phyloP scores from a whole-genome alignment of 2,113 vertebrate genomes.

The Heliornis fulica region DNA sequence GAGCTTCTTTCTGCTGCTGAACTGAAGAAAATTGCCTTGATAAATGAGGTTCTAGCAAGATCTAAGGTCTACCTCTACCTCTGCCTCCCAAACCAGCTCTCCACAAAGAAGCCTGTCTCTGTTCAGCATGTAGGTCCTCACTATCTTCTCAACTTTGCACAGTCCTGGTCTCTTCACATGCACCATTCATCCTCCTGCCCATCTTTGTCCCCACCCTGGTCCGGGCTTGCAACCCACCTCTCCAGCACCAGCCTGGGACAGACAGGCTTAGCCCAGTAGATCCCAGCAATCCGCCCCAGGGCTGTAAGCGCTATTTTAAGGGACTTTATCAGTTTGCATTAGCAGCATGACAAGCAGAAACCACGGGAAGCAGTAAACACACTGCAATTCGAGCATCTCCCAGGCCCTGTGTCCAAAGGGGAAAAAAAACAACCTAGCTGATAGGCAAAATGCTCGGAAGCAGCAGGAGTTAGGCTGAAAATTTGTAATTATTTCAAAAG shows the following conservation, averaged over 20 bases:
- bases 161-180: neutral
- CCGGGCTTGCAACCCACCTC: neutral
- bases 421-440: neutral
- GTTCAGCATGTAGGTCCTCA: neutral
- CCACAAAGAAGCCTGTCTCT: neutral
- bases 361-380: neutral
- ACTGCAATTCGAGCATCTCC: neutral
- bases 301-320: neutral
- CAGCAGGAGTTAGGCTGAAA: conserved; percentile 25
- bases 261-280: neutral
- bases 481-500: conserved; percentile 42
- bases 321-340: neutral
- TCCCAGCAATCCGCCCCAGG: neutral
- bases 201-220: neutral
- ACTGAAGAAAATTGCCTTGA: neutral
- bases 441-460: neutral
- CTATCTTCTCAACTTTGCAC: neutral
- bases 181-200: neutral
- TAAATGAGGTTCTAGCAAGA: neutral
- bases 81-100: neutral
- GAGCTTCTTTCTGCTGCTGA: neutral
- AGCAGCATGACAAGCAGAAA: conserved; percentile 8
- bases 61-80: neutral
- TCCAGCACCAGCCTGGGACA: neutral
- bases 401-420: neutral